These are phyloP conservation scores for Cinara cedri DNA, from an alignment of 2,888 invertebrate species.

Conservation along the genomic window DNA sequence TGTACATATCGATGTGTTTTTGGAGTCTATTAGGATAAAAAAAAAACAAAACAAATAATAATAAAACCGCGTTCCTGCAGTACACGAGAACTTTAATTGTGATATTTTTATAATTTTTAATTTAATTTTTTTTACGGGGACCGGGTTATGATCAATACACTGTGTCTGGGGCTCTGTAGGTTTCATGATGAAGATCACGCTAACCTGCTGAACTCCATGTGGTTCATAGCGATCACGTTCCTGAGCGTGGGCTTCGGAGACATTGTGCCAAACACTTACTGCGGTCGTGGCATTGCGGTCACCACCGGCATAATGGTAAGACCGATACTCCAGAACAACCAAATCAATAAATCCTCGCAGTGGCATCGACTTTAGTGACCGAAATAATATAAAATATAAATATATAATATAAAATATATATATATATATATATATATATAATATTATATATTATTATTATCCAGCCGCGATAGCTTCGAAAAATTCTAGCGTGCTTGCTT, in stretches of 20 bases:
- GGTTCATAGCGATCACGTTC: conserved; percentile 99
- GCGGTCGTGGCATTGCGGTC: conserved; percentile 98
- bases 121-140: conserved; percentile 36
- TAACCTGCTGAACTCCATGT: conserved; percentile 99
- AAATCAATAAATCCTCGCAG: conserved; percentile 29
- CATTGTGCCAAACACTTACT: conserved; percentile 99
- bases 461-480: conserved; percentile 1
- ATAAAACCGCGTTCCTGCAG: conserved; percentile 14
- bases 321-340: conserved; percentile 45
- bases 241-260: conserved; percentile 99
- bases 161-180: conserved; percentile 66
- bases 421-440: conserved; percentile 1
- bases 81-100: conserved; percentile 21
- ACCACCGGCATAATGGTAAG: conserved; percentile 99
- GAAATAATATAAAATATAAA: conserved; percentile 10
- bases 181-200: conserved; percentile 99
- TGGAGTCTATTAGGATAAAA: conserved; percentile 54
- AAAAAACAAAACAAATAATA: not conserved
- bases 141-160: conserved; percentile 53
- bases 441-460: not conserved
- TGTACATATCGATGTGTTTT: conserved; percentile 56
- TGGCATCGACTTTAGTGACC: conserved; percentile 39
- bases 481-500: conserved; percentile 45
- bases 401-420: not conserved
- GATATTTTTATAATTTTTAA: conserved; percentile 44